A percentile compares a stretch with the other conserved stretches of the same genome.
Evolutionary conservation across 2,113 vertebrate species (phyloP).

Genomic region (Trematocara variabile): DNA sequence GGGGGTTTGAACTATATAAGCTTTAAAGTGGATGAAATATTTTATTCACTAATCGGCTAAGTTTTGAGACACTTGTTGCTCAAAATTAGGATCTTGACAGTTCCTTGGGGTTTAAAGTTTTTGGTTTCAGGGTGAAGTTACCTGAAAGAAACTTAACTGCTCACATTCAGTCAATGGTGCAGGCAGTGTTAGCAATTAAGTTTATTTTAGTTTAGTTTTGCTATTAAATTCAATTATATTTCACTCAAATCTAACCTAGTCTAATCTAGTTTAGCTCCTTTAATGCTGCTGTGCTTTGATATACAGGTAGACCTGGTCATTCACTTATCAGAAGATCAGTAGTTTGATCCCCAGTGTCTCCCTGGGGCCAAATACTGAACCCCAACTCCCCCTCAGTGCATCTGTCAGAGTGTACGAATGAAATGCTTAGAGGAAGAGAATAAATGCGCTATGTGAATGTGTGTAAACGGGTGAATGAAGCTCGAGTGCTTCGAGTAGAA

Average conservation of each 20-base stretch:
- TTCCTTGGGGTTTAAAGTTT: background rate
- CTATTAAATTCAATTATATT: background rate
- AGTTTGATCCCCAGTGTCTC: background rate
- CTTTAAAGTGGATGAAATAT: background rate
- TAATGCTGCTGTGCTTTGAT: background rate
- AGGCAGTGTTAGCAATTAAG: background rate
- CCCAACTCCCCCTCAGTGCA: background rate
- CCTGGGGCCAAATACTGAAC: background rate
- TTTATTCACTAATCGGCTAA: background rate
- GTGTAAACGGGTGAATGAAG: background rate
- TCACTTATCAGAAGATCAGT: background rate
- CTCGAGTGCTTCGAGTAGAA: background rate
- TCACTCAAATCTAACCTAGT: background rate
- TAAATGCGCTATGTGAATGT: background rate
- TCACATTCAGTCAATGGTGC: background rate
- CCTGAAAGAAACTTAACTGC: background rate
- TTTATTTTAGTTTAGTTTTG: background rate
- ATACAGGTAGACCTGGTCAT: background rate
- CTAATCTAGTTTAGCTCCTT: background rate
- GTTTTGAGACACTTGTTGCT: background rate
- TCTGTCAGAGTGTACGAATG: background rate
- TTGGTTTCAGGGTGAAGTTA: background rate
- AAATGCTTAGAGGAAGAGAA: background rate
- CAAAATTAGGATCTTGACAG: background rate
- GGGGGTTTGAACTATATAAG: background rate